Base-by-base conservation (phyloP, 2,888 invertebrate species). In the Thereva unica region DNA sequence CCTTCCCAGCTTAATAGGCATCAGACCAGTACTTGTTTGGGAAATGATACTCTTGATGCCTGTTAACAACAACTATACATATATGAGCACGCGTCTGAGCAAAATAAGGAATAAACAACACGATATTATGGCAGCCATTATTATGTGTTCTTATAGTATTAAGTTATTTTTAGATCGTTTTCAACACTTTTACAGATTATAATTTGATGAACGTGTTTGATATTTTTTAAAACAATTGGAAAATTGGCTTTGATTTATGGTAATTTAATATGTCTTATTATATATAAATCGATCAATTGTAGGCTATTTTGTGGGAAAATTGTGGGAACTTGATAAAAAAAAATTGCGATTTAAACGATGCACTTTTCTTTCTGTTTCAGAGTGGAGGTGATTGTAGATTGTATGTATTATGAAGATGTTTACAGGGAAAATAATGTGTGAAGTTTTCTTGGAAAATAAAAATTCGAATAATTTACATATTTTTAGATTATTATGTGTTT, bases 151-250 rank as follows among this genome's bases (percentile, higher is more conserved):
- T 49, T 40, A 59, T 38, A 59, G 49, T 49, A 59, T 59, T 59
- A 59, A 59, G 59, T 59, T 59, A 59, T 59, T 59, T 59, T 49
- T 37, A 49, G 49, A 49, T 59, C 59, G 49, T 59, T 59, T 59
- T 35, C 55, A 9, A 10, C 8, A 47, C 45, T 49, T 59, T 59
- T 59, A 45, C 49, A 49, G 49, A 10, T 42, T n/a, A 38, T 59
- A 59, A 59, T 59, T 59, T 59, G 59, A 59, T 59, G 59, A 47
- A 59, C 59, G 59, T 59, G 59, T 47, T 23, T 23, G 23, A 59
- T 45, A 38, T 59, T 47, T 59, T 59, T 47, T 45, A 45, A 59
- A 59, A 59, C 38, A 59, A 47, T 47, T 45, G 45, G 59, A 45
- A 49, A 59, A 59, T 45, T 59, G 45, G 45, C 40, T 59, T 38